Evolutionary conservation across 2,797 vertebrate species (phyloP), one percentile per base, ranked within the genome.

Genomic region (Macropus fuliginosus): DNA sequence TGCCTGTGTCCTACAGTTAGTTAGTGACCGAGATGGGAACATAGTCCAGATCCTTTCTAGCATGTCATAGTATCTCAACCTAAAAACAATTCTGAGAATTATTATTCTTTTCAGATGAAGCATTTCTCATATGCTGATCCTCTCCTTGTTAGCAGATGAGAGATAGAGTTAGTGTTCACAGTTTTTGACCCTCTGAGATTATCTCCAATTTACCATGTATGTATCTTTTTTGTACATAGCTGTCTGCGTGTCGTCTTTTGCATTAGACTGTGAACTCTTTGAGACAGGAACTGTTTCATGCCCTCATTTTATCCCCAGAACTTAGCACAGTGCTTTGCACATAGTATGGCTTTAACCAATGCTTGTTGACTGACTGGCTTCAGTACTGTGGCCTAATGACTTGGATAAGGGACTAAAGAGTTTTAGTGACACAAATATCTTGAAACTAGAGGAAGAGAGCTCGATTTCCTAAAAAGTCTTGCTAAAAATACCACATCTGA

Each of bases 351-450:
- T 18, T 74, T 74, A n/a, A 74, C 21, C 21, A n/a, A 46, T 81
- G n/a, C 40, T 46, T 81, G 0, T 81, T 46, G 21, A 46, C 9
- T 10, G 40, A 40, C 74, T 46, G 66, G 66, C 66, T 74, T 62
- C 50, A 54, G 27, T 92, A 5, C 93, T n/a, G 50, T 93, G 9
- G 92, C 92, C 29, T 92, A 93, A 90, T 95, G 92, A 90, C 91
- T 93, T 95, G 91, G 90, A 55, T 92, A 87, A 95, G 87, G 52
- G 56, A 40, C 59, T 95, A 91, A 90, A 90, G 81, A 96, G 4
- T 62, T 95, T 74, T n/a, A 95, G 46, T 96, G 96, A 96, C 93
- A 95, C 91, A 95, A n/a, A 66, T 93, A 91, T 95, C 81, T 95
- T 91, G n/a, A 89, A 93, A 96, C 89, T 94, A 59, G 27, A 92